Base-by-base conservation (phyloP, 2,797 vertebrate genomes). In the Todus mexicanus region DNA sequence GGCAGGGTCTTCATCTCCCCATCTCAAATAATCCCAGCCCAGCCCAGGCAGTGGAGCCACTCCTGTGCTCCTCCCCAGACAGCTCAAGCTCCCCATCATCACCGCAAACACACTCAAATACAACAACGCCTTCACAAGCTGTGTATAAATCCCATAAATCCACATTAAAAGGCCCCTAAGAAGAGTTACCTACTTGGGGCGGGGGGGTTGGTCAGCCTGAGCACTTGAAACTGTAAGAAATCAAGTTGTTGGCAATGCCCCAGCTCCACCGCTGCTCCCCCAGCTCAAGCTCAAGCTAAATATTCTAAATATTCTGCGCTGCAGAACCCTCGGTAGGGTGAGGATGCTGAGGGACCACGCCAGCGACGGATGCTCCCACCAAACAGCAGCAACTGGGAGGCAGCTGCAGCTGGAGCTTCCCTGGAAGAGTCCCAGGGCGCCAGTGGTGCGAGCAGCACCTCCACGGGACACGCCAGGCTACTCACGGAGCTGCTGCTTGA, bases 401-500 rank as follows among this genome's bases (percentile, higher is more conserved):
- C 54, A 47, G 29, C 22, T 9, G 38, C 2, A 13, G 38, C 75
- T 72, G 54, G 51, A 79, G 11, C 22, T 87, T 15, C n/a, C 48
- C 31, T 21, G 42, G n/a, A 20, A 64, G 15, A 45, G 38, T n/a
- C 57, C 14, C 35, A 25, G 20, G 31, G 10, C 57, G n/a, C 19
- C 71, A n/a, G 21, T 3, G 33, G 33, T 29, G 45, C 21, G 65
- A 15, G 40, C 66, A 54, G 20, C 27, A n/a, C 59, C 64, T 6
- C 33, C 22, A 5, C 1, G 5, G 60, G 40, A 51, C 63, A 33
- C 14, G 15, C 14, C 0, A 0, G 15, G 70, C 31, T 76, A 98
- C 99, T 98, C 96, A 99, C 99, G 98, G 6, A 99, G 97, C 93
- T 98, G 98, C 93, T 98, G 98, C 97, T 96, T 98, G 91, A 99